Evolutionary conservation across 2,797 vertebrate genomes (phyloP), one percentile per base, ranked within the genome.

Genomic region (Acanthopagrus latus): DNA sequence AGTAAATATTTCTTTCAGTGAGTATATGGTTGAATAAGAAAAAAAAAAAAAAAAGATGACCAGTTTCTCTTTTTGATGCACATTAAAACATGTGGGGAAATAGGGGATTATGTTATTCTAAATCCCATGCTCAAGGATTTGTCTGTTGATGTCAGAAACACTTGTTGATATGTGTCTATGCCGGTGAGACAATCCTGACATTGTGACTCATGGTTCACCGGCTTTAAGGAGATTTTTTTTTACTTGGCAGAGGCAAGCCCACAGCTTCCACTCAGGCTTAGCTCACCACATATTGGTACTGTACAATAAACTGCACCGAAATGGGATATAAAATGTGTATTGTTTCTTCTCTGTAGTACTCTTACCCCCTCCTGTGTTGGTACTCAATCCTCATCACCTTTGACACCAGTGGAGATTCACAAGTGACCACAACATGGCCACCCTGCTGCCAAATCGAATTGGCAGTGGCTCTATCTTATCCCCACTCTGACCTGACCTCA

Each of bases 191-290:
- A 33, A 16, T 25, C 23, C 23, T 70, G 56, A 74, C 54, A 57
- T 44, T 46, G 54, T 58, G 44, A 14, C 38, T 76, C 65, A 59
- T 41, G 44, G 72, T 74, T 86, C 82, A 73, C 17, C 48, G 56
- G 71, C 20, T 78, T 55, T 60, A 67, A 80, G 79, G 70, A 71
- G 52, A 60, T n/a, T n/a, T n/a, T 47, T 47, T 71, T 73, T 64
- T 62, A 76, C 8, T 44, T 70, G 65, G 59, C 62, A 81, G 58
- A 54, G 17, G 62, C 38, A 62, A 72, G 12, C 63, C 59, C 23
- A 38, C 54, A 60, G 54, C 70, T 66, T 33, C 57, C 23, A 64
- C 67, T 66, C 47, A 56, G 41, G 55, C 57, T 65, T 43, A 27
- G 64, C 58, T 84, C 50, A 59, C 58, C 62, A 71, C 65, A 74